Evolutionary conservation across 2,797 vertebrate genomes (phyloP).

Genomic region (Psittacula echo): DNA sequence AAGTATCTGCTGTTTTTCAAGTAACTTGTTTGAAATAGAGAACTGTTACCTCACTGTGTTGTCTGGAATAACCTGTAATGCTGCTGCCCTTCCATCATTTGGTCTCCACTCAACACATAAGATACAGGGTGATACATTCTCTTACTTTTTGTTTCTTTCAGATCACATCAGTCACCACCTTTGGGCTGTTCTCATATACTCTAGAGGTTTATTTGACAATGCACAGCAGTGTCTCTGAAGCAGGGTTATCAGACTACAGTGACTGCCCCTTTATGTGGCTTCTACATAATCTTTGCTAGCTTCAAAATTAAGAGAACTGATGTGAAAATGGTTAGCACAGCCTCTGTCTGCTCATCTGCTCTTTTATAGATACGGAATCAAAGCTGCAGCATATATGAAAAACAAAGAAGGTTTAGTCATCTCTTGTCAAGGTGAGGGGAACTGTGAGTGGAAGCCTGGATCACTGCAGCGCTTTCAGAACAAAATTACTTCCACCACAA

Average conservation of each 20-base stretch:
- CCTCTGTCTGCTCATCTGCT: not conserved
- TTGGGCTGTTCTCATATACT: fast-evolving
- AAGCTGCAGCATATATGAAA: slow-evolving; percentile 91
- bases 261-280: not conserved
- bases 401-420: slow-evolving; percentile 89
- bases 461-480: slow-evolving; percentile 80
- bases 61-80: slow-evolving; percentile 6
- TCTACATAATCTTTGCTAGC: not conserved
- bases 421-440: slow-evolving; percentile 63
- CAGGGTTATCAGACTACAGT: not conserved
- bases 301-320: not conserved
- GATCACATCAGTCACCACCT: not conserved
- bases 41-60: not conserved
- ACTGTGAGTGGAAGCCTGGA: slow-evolving; percentile 88
- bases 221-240: not conserved
- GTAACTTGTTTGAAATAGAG: not conserved
- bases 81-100: not conserved
- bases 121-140: not conserved
- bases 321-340: not conserved
- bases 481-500: slow-evolving; percentile 83
- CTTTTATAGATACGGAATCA: slow-evolving; percentile 87
- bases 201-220: not conserved
- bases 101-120: not conserved
- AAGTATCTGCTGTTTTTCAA: not conserved
- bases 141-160: not conserved